Evolutionary conservation across 2,113 vertebrate genomes (phyloP).

Genomic region (Thamnaconus septentrionalis): DNA sequence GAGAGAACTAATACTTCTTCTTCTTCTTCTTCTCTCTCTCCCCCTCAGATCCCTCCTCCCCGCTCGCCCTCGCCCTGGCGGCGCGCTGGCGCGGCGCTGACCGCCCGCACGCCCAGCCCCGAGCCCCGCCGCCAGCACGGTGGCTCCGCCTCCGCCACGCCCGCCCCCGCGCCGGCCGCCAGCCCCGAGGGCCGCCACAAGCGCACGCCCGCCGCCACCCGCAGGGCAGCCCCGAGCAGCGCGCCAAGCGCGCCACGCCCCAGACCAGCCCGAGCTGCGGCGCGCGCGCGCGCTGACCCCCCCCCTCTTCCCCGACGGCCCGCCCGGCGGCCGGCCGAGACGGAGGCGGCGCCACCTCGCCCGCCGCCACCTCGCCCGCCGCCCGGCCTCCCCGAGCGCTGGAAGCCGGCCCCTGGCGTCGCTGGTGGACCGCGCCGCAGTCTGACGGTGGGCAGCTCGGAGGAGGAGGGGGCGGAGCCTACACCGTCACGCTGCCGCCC

Average conservation of each 20-base stretch:
- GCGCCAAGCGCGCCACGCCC: conserved; percentile 77
- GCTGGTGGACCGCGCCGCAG: conserved; percentile 78
- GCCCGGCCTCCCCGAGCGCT: conserved; percentile 70
- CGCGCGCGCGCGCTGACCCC: conserved; percentile 76
- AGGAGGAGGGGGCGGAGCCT: conserved; percentile 89
- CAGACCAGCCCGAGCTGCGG: conserved; percentile 76
- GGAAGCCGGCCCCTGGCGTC: conserved; percentile 75
- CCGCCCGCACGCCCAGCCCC: conserved; percentile 86
- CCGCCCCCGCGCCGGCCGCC: conserved; percentile 72
- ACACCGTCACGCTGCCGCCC: conserved; percentile 90
- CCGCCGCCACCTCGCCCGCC: conserved; percentile 80
- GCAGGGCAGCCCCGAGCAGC: conserved; percentile 85
- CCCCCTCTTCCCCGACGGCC: conserved; percentile 76
- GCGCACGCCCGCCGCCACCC: conserved; percentile 81
- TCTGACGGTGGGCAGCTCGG: conserved; percentile 91
- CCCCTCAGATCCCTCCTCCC: conserved; percentile 87
- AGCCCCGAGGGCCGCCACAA: conserved; percentile 83
- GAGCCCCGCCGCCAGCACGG: conserved; percentile 65
- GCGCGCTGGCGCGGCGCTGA: conserved; percentile 95
- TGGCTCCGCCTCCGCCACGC: conserved; percentile 56
- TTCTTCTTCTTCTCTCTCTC: neutral
- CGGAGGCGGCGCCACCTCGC: conserved; percentile 87
- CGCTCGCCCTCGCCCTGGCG: conserved; percentile 94
- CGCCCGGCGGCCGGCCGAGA: conserved; percentile 81
- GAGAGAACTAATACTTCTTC: neutral